phyloP scores from a whole-genome alignment of 2,797 vertebrate genomes.

The Gymnothorax reevesii region DNA sequence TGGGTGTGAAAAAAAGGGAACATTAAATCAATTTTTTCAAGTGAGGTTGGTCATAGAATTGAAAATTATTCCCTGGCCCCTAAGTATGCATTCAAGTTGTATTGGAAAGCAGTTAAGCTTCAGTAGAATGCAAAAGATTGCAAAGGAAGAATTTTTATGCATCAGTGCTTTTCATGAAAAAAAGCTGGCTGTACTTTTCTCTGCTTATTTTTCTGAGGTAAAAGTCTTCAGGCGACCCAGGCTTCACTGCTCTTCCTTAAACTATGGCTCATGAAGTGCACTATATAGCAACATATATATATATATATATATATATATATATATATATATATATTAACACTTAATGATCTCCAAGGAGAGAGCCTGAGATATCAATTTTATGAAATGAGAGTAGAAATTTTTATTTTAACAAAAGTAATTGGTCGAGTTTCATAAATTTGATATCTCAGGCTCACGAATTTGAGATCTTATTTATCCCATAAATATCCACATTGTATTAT shows the following conservation, averaged over 20 bases:
- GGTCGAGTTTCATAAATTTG: too few species aligned
- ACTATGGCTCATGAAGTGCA: neutral
- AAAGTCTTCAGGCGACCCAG: neutral
- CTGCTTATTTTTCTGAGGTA: neutral
- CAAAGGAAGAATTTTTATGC: neutral
- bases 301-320: too few species aligned
- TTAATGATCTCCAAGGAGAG: too few species aligned
- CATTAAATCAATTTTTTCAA: constrained; percentile 1
- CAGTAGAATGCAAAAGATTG: neutral
- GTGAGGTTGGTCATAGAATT: neutral
- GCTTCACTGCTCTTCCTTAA: neutral
- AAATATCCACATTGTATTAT: too few species aligned
- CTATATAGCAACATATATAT: neutral
- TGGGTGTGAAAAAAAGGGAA: neutral
- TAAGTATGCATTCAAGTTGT: neutral
- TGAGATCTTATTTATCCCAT: too few species aligned
- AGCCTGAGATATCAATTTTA: too few species aligned
- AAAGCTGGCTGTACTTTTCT: neutral
- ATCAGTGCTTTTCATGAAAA: neutral
- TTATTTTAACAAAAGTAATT: too few species aligned
- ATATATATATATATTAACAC: too few species aligned
- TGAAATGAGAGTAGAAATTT: too few species aligned
- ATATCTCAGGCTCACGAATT: too few species aligned
- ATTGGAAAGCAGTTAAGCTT: neutral
- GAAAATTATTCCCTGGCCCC: neutral